Base-by-base conservation (phyloP, 1,140 invertebrate genomes). In the Drosophila leontia region DNA sequence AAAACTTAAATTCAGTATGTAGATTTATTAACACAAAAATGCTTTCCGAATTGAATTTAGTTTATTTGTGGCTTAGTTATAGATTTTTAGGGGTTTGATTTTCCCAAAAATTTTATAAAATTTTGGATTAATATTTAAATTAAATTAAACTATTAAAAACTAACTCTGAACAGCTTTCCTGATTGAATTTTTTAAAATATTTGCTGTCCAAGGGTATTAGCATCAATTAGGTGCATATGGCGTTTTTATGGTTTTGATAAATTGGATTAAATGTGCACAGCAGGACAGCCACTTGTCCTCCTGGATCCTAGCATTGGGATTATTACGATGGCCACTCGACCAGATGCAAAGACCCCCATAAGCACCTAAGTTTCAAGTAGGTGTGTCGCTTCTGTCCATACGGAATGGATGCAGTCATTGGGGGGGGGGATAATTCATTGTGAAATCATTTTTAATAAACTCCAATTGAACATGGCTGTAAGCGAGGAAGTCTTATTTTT, bases 361-460 rank as follows among this genome's bases (percentile, higher is more conserved):
- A 55, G 51, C 34, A 7, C 12, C 51, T 37, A 55, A 55, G 34
- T 15, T 55, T 8, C 12, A 55, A 15, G 51, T 55, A 34, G 34
- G 50, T 11, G 48, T 11, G 48, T 11, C 29, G 29, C n/a, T 17
- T 11, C 42, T 17, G 9, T n/a, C 26, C 9, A 17, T 13, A 3
- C 34, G 11, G 12, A 62, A 29, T 29, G 48, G n/a, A 15, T 26
- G 35, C 60, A 62, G 34, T 17, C 47, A 62, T 39, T 39, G 60
- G 34, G n/a, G n/a, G n/a, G n/a, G n/a, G n/a, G 15, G 6, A 39
- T 62, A 62, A 62, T 57, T 62, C 26, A 15, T 26, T 32, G 34
- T 39, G 60, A 62, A 39, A 62, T 56, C 15, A 39, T 19, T 57
- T 62, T 26, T 57, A 61, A 17, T 61, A 15, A 61, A 35, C 11